Evolutionary conservation across 2,113 vertebrate genomes (phyloP).

Genomic region (Neopipo cinnamomea): DNA sequence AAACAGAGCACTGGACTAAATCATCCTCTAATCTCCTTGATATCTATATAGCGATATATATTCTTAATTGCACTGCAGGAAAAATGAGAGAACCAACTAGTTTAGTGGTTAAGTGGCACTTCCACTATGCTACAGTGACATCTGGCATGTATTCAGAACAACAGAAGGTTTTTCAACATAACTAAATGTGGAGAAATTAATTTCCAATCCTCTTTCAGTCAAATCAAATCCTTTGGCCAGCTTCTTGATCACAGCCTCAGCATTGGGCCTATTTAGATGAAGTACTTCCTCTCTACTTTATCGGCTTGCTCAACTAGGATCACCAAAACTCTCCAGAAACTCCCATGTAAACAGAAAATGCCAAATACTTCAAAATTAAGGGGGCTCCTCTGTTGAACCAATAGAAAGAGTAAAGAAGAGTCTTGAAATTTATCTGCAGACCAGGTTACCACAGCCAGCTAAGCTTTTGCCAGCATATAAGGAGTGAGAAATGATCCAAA

Average conservation of each 20-base stretch:
- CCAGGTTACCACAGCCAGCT: neutral
- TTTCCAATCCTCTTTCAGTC: neutral
- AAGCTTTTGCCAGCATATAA: neutral
- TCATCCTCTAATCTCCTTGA: neutral
- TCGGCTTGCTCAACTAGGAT: neutral
- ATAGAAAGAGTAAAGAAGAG: neutral
- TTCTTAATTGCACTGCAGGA: neutral
- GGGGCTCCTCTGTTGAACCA: neutral
- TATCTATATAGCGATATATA: neutral
- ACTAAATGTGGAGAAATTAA: neutral
- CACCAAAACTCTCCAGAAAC: neutral
- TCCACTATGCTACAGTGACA: neutral
- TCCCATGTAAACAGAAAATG: neutral
- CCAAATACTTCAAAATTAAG: neutral
- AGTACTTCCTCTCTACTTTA: neutral
- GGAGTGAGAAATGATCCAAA: neutral
- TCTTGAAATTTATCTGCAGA: neutral
- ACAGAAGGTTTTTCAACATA: neutral
- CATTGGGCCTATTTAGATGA: neutral
- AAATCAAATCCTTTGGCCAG: neutral
- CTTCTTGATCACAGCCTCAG: neutral
- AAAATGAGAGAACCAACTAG: rapidly evolving
- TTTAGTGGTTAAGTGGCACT: neutral
- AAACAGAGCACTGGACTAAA: neutral
- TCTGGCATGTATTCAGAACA: neutral